Evolutionary conservation across 2,888 invertebrate genomes (phyloP).

Genomic region (Syrphus vitripennis): DNA sequence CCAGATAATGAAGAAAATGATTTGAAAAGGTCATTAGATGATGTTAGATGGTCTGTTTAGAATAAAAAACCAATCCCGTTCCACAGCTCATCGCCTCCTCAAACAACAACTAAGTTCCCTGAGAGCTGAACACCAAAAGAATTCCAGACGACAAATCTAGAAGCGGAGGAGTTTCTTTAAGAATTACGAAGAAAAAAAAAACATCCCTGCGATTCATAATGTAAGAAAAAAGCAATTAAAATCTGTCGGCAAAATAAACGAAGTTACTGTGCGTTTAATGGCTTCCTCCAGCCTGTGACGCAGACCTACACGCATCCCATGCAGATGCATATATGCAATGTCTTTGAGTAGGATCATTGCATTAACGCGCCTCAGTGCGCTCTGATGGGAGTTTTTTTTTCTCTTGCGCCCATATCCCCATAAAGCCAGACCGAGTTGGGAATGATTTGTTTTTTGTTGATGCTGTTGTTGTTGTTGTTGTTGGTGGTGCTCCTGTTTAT

Average conservation of each 20-base stretch:
- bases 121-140: conserved; percentile 1
- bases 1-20: no score
- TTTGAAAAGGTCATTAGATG: background rate
- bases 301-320: conserved; percentile 53
- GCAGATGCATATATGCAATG: conserved; percentile 29
- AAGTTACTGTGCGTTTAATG: conserved; percentile 65
- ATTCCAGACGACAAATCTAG: conserved; percentile 23
- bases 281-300: conserved; percentile 46
- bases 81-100: background rate
- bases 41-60: background rate
- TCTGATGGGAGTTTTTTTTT: conserved; percentile 53
- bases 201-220: conserved; percentile 61
- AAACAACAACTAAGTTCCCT: background rate
- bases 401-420: conserved; percentile 2
- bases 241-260: conserved; percentile 75
- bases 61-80: background rate
- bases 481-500: background rate
- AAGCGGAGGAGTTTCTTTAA: conserved; percentile 64
- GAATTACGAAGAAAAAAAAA: background rate
- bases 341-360: conserved; percentile 53
- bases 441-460: conserved; percentile 10
- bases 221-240: conserved; percentile 80
- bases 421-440: conserved; percentile 13
- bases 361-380: conserved; percentile 61
- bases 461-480: background rate